These are phyloP conservation scores for Pachliopta kotzebuea DNA, from an alignment of 2,888 invertebrate genomes.

Conservation along the genomic window DNA sequence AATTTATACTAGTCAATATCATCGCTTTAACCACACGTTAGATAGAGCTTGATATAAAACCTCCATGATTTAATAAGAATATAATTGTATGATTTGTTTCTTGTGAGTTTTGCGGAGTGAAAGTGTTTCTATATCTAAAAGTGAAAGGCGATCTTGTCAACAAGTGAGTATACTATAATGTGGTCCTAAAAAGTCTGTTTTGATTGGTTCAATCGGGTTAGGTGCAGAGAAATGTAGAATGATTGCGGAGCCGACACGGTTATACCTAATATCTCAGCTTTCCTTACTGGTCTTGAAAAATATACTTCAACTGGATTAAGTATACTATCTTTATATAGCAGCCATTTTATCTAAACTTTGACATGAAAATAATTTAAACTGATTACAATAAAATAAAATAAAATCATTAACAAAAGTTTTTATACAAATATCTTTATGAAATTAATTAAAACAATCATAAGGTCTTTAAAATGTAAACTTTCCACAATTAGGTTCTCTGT, in stretches of 20 bases:
- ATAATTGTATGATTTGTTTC: constrained; percentile 29
- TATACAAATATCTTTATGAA: too few species aligned
- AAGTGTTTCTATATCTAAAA: constrained; percentile 67
- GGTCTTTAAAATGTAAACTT: too few species aligned
- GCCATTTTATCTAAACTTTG: too few species aligned
- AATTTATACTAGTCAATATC: not conserved
- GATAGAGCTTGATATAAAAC: not conserved
- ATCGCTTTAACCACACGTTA: not conserved
- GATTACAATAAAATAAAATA: too few species aligned
- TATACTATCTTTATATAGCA: too few species aligned
- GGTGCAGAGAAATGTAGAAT: constrained; percentile 44
- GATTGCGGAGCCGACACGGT: constrained; percentile 46
- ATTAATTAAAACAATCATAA: too few species aligned
- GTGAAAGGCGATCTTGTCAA: constrained; percentile 61
- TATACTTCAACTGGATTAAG: too few species aligned
- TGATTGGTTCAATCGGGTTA: constrained; percentile 46
- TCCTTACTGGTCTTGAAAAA: constrained; percentile 27
- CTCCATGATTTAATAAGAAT: constrained; percentile 19
- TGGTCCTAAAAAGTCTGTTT: constrained; percentile 48
- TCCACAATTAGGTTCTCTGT: too few species aligned
- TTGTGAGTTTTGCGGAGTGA: constrained; percentile 51
- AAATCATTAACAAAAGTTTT: too few species aligned
- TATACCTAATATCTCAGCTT: constrained; percentile 34
- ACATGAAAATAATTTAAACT: too few species aligned
- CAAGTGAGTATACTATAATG: constrained; percentile 47